phyloP scores from a whole-genome alignment of 2,797 vertebrate genomes.

The Cossypha caffra region DNA sequence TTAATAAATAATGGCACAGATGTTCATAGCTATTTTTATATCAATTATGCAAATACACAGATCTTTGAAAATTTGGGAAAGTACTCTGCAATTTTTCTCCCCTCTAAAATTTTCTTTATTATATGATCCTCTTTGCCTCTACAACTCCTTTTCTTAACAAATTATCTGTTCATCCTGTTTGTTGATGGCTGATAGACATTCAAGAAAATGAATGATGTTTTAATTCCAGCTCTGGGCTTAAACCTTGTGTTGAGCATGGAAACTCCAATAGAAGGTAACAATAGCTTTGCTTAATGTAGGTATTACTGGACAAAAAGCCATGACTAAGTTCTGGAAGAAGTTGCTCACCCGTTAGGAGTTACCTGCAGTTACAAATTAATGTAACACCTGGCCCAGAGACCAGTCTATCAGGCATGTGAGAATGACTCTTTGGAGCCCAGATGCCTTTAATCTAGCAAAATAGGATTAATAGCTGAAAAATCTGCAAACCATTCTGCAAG shows the following conservation, averaged over 20 bases:
- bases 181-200: background rate
- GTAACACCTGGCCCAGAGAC: background rate
- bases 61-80: background rate
- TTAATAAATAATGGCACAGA: background rate
- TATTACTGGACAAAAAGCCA: background rate
- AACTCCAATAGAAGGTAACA: background rate
- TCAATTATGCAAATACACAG: background rate
- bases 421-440: background rate
- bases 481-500: background rate
- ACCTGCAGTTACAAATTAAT: background rate
- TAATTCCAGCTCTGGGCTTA: background rate
- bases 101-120: background rate
- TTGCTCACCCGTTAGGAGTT: background rate
- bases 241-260: background rate
- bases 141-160: background rate
- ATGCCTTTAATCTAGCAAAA: background rate
- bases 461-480: background rate
- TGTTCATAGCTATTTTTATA: slow-evolving; percentile 1
- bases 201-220: background rate
- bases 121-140: background rate
- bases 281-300: background rate
- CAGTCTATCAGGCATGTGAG: background rate
- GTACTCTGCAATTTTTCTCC: background rate
- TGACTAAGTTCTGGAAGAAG: background rate
- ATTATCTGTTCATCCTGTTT: background rate